phyloP scores from a whole-genome alignment of 2,797 vertebrate species.

The Chanos chanos region DNA sequence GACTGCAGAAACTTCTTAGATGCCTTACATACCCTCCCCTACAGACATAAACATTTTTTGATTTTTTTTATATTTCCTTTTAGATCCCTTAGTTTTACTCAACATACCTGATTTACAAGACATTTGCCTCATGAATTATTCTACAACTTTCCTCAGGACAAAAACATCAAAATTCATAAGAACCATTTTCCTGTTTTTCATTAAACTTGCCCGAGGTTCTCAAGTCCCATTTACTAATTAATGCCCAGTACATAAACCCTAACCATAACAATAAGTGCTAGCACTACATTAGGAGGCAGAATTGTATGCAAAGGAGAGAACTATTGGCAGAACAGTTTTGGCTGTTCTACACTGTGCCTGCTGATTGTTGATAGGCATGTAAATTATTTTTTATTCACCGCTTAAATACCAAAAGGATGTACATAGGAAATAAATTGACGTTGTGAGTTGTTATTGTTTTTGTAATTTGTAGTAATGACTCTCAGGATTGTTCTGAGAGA shows the following conservation, averaged over 20 bases:
- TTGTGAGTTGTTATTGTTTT: conserved; percentile 73
- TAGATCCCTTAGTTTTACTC: conserved; percentile 42
- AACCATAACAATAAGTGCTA: no score
- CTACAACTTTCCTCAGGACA: conserved; percentile 61
- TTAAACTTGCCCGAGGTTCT: no score
- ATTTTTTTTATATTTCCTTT: conserved; percentile 2
- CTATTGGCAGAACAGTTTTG: conserved; percentile 45
- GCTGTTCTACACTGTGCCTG: conserved; percentile 40
- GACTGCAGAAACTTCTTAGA: conserved; percentile 43
- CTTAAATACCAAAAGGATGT: conserved; percentile 47
- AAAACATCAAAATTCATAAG: conserved; percentile 59
- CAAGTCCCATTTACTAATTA: no score
- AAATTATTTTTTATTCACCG: conserved; percentile 47
- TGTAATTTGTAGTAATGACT: conserved; percentile 73
- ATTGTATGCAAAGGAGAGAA: conserved; percentile 36
- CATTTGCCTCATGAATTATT: conserved; percentile 67
- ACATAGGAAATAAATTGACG: conserved; percentile 62
- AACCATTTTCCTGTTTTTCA: conserved; percentile 57
- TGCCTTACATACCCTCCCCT: conserved; percentile 24
- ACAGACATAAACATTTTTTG: conserved; percentile 31
- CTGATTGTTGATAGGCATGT: conserved; percentile 47
- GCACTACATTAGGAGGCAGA: conserved; percentile 18
- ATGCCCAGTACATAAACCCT: no score
- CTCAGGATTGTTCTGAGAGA: conserved; percentile 63
- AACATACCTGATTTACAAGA: conserved; percentile 48